A percentile compares a stretch with the other conserved stretches of the same genome.
Conservation (phyloP, 1,140 invertebrate species). For the Eciton burchellii region DNA sequence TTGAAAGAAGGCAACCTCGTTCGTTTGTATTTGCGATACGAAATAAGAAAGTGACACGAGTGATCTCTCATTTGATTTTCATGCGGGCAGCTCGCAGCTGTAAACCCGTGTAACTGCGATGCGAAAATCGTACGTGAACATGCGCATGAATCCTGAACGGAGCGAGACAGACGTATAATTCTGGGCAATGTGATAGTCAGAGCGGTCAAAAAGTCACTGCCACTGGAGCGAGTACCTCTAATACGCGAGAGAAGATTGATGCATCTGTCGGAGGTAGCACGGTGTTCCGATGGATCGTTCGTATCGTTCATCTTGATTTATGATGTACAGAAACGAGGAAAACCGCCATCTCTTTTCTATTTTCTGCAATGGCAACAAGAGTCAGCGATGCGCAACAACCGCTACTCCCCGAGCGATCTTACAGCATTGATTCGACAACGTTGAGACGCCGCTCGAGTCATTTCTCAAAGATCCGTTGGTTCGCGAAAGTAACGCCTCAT, state of each 20-base stretch:
- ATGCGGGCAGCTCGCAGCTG: background rate
- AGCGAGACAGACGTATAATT: slow-evolving; percentile 29
- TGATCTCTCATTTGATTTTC: background rate
- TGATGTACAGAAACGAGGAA: slow-evolving; percentile 42
- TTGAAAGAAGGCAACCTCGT: background rate
- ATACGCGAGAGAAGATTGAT: slow-evolving; percentile 69
- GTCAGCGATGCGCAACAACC: slow-evolving; percentile 2
- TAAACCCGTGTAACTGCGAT: too few species aligned
- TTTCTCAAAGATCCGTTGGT: slow-evolving; percentile 42
- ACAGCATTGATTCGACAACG: slow-evolving; percentile 29
- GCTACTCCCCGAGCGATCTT: slow-evolving; percentile 22
- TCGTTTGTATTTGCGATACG: background rate
- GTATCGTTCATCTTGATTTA: slow-evolving; percentile 71
- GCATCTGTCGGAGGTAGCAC: slow-evolving; percentile 57
- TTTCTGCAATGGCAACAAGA: slow-evolving; percentile 14
- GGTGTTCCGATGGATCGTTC: slow-evolving; percentile 65
- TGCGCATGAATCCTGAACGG: background rate
- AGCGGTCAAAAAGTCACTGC: slow-evolving; percentile 68
- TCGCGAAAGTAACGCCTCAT: slow-evolving; percentile 24
- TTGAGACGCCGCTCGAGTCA: slow-evolving; percentile 20
- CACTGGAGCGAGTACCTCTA: slow-evolving; percentile 45
- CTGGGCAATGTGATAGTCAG: slow-evolving; percentile 29
- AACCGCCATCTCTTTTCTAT: slow-evolving; percentile 45
- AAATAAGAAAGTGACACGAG: background rate
- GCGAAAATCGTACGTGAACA: background rate